A percentile compares a stretch with the other conserved stretches of the same genome.
These are phyloP conservation scores for Heliconius nattereri DNA, from an alignment of 1,140 invertebrate genomes.

Conservation along the genomic window DNA sequence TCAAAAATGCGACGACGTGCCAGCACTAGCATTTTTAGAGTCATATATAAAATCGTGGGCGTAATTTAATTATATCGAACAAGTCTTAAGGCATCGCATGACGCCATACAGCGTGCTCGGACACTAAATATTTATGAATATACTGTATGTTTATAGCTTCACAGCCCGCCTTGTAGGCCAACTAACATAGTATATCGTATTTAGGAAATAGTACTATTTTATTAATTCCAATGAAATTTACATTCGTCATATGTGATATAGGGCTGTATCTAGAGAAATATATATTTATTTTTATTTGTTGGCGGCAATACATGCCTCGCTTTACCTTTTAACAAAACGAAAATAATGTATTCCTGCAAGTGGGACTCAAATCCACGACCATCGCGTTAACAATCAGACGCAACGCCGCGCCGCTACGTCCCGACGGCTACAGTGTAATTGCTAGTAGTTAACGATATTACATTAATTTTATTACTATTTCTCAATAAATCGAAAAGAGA, in stretches of 20 bases:
- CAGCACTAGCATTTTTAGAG: neutral
- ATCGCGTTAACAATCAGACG: too few species aligned
- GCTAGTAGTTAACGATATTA: too few species aligned
- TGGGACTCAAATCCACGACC: too few species aligned
- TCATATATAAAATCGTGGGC: conserved; percentile 16
- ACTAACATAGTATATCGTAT: neutral
- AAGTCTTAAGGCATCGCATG: conserved; percentile 23
- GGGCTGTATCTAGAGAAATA: neutral
- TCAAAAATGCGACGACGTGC: neutral
- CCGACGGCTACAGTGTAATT: too few species aligned
- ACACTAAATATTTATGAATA: conserved; percentile 24
- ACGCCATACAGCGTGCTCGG: conserved; percentile 8
- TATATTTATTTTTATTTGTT: neutral
- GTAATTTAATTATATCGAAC: conserved; percentile 30
- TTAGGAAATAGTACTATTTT: neutral
- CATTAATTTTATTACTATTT: neutral
- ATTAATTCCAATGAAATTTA: neutral
- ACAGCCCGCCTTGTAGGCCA: neutral
- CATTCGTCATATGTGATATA: neutral
- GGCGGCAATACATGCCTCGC: too few species aligned
- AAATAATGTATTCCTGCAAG: too few species aligned
- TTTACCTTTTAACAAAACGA: neutral
- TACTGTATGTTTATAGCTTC: conserved; percentile 2
- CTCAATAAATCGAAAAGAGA: neutral
- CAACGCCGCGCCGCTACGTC: too few species aligned